Percentiles rank a stretch among this genome's conserved stretches.
Evolutionary conservation across 2,797 vertebrate species (phyloP).

Genomic region (Lerista edwardsae): DNA sequence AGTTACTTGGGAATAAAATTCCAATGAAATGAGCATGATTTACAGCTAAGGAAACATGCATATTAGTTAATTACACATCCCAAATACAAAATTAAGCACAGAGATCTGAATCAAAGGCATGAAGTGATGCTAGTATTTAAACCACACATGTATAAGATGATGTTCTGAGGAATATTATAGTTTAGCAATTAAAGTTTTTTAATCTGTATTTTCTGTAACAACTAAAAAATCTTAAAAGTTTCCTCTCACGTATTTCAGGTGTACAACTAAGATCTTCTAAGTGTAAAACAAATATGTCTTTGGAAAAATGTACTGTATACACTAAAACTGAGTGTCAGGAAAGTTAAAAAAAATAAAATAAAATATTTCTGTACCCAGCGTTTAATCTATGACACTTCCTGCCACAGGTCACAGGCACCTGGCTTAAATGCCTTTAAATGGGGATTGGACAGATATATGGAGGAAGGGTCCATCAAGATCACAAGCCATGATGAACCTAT

Average conservation of each 20-base stretch:
- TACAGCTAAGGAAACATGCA: background rate
- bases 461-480: no score
- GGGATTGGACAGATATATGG: background rate
- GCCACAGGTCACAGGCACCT: no score
- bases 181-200: background rate
- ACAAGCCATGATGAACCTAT: no score
- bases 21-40: background rate
- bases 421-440: no score
- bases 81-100: background rate
- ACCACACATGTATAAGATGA: background rate
- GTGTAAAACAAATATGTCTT: background rate
- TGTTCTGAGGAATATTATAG: background rate
- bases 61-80: background rate
- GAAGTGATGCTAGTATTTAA: background rate
- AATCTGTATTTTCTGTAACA: background rate
- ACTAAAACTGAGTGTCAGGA: no score
- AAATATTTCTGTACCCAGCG: no score
- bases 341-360: no score
- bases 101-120: conserved; percentile 1
- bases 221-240: background rate
- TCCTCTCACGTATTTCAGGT: background rate
- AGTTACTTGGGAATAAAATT: background rate
- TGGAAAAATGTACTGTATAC: background rate
- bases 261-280: background rate
- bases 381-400: no score